Percentiles rank a stretch among this genome's conserved stretches.
phyloP scores from a whole-genome alignment of 2,888 invertebrate species.

The Oscheius sp. region DNA sequence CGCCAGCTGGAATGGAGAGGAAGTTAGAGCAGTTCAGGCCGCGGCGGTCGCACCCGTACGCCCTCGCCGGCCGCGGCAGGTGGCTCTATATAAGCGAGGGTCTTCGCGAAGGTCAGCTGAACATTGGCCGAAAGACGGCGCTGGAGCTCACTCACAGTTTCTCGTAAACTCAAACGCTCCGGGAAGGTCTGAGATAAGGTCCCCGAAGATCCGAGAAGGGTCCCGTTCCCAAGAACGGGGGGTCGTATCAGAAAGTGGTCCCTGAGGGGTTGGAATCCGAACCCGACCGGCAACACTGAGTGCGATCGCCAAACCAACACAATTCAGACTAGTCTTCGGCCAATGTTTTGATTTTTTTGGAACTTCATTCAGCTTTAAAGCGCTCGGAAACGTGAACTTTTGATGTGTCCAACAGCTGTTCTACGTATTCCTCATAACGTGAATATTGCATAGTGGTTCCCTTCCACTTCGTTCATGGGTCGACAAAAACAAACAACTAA shows the following conservation, averaged over 20 bases:
- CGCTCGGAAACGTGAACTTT: too few relatives aligned
- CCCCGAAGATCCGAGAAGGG: slow-evolving; percentile 56
- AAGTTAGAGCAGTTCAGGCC: too few relatives aligned
- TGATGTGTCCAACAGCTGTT: too few relatives aligned
- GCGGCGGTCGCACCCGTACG: slow-evolving; percentile 23
- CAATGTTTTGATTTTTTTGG: slow-evolving; percentile 43
- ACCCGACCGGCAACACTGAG: slow-evolving; percentile 57
- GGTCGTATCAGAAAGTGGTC: slow-evolving; percentile 57
- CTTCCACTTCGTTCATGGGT: too few relatives aligned
- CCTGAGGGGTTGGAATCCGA: slow-evolving; percentile 58
- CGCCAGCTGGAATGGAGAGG: slow-evolving; percentile 37
- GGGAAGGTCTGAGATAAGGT: slow-evolving; percentile 67
- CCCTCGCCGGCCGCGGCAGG: slow-evolving; percentile 11
- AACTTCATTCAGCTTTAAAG: not conserved
- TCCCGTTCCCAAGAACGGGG: slow-evolving; percentile 49
- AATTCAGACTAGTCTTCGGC: slow-evolving; percentile 68
- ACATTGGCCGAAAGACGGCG: slow-evolving; percentile 49
- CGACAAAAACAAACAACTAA: not conserved
- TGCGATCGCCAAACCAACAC: slow-evolving; percentile 65
- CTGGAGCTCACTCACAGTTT: slow-evolving; percentile 56
- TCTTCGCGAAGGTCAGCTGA: slow-evolving; percentile 21
- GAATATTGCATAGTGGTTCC: too few relatives aligned
- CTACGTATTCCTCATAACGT: too few relatives aligned
- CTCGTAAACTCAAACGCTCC: slow-evolving; percentile 50
- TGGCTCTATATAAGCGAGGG: slow-evolving; percentile 26